Percentiles rank a stretch among this genome's conserved stretches.
Conservation (phyloP, 2,888 invertebrate genomes). For the Alentia gelatinosa region DNA sequence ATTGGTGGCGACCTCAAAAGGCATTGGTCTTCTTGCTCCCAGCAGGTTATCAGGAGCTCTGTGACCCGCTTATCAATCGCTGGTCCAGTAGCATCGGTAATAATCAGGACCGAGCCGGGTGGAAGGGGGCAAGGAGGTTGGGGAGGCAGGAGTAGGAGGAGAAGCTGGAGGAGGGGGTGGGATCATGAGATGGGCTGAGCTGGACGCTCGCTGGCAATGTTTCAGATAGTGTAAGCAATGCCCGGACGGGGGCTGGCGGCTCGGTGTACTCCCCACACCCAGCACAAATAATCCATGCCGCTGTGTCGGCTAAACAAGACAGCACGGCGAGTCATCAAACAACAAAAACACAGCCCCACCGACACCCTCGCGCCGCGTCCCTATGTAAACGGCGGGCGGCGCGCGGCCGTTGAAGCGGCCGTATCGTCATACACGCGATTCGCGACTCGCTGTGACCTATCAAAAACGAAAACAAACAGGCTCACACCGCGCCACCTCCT, state of each 20-base stretch:
- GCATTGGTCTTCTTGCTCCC: background rate
- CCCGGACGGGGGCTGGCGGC: background rate
- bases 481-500: background rate
- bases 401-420: constrained; percentile 20
- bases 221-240: constrained; percentile 32
- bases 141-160: background rate
- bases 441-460: background rate
- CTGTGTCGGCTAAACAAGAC: background rate
- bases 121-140: background rate
- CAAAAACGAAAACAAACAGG: constrained; percentile 37
- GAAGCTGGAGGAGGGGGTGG: background rate
- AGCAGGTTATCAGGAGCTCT: background rate
- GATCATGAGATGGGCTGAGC: background rate
- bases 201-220: constrained; percentile 31
- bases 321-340: constrained; percentile 5
- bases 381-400: constrained; percentile 9
- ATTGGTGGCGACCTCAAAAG: background rate
- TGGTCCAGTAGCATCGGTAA: background rate
- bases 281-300: constrained; percentile 21
- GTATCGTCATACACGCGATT: constrained; percentile 14
- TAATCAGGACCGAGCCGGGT: background rate
- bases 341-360: background rate
- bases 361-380: background rate
- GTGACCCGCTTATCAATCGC: background rate
- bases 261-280: background rate